A percentile compares a stretch with the other conserved stretches of the same genome.
Evolutionary conservation across 2,888 invertebrate species (phyloP).

Genomic region (Dryobotodes eremita): DNA sequence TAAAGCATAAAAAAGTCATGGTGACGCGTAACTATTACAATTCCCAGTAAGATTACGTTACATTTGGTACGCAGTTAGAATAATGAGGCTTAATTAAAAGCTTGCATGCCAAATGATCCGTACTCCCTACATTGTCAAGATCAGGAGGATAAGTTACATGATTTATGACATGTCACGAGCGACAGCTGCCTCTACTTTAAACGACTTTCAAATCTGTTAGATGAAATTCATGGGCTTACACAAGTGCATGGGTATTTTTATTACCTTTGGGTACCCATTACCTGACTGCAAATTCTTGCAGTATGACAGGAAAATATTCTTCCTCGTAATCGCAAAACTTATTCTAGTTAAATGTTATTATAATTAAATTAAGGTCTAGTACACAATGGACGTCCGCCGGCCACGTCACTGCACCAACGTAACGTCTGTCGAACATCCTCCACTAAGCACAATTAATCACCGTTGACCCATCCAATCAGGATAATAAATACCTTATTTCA

Average conservation of each 20-base stretch:
- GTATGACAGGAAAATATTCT: constrained; percentile 56
- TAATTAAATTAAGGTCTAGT: constrained; percentile 62
- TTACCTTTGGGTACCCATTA: not conserved
- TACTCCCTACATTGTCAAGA: constrained; percentile 57
- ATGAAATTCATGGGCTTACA: not conserved
- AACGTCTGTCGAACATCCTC: constrained; percentile 85
- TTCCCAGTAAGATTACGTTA: constrained; percentile 66
- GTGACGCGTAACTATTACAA: constrained; percentile 27
- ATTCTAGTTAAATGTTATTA: constrained; percentile 62
- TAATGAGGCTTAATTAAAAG: constrained; percentile 66
- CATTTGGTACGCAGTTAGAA: constrained; percentile 57
- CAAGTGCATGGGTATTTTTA: not conserved
- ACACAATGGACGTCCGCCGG: constrained; percentile 84
- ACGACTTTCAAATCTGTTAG: constrained; percentile 10
- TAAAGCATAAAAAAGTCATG: constrained; percentile 8
- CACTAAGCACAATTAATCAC: constrained; percentile 75
- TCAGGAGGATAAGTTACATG: constrained; percentile 42
- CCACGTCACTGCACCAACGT: constrained; percentile 78
- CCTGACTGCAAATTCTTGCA: constrained; percentile 7
- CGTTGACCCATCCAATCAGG: constrained; percentile 55
- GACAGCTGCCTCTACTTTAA: constrained; percentile 21
- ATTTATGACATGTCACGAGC: constrained; percentile 37
- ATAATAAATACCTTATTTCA: constrained; percentile 64
- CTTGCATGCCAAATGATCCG: constrained; percentile 63
- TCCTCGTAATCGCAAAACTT: constrained; percentile 51